Evolutionary conservation across 2,888 invertebrate species (phyloP), one percentile per base, ranked within the genome.

Genomic region (Chloroclystis v-ata): DNA sequence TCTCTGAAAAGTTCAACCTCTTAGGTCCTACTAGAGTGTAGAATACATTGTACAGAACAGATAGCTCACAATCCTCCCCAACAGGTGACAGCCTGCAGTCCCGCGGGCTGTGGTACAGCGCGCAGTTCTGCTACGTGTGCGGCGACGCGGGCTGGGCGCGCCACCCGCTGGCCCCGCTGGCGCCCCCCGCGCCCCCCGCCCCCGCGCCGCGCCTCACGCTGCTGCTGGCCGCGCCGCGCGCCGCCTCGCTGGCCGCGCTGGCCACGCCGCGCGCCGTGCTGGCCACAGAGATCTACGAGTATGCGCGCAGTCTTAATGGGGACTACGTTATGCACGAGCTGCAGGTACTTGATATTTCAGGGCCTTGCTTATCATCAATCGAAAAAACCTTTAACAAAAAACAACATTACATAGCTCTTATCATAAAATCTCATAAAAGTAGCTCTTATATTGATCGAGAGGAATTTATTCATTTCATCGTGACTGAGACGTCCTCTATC

Each of bases 51-150:
- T n/a, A n/a, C n/a, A n/a, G n/a, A n/a, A n/a, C n/a, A n/a, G n/a
- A n/a, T n/a, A n/a, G n/a, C n/a, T n/a, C n/a, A n/a, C n/a, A n/a
- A n/a, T n/a, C n/a, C n/a, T n/a, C n/a, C n/a, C n/a, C 2, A n/a
- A 1, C 69, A 90, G 94, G 94, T 0, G 94, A 94, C 75, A 92
- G 92, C 1, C 82, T 95, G 9, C 78, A 89, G 47, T 81, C 90
- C 44, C 92, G 94, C 57, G 97, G 97, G 8, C 94, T 94, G 65
- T 82, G 95, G 44, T 93, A 94, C 84, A 97, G 96, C 1, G 96
- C 98, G 14, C 98, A 99, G 78, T 97, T 99, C 82, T 98, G 98
- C 80, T 98, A 98, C 88, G 86, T 99, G 65, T 92, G 97, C 83
- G 97, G 94, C 1, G 93, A 94, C 64, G 90, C 91, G 50, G 89